Percentiles rank a stretch among this genome's conserved stretches.
These are phyloP conservation scores for Meganola albula DNA, from an alignment of 2,888 invertebrate genomes.

Conservation along the genomic window DNA sequence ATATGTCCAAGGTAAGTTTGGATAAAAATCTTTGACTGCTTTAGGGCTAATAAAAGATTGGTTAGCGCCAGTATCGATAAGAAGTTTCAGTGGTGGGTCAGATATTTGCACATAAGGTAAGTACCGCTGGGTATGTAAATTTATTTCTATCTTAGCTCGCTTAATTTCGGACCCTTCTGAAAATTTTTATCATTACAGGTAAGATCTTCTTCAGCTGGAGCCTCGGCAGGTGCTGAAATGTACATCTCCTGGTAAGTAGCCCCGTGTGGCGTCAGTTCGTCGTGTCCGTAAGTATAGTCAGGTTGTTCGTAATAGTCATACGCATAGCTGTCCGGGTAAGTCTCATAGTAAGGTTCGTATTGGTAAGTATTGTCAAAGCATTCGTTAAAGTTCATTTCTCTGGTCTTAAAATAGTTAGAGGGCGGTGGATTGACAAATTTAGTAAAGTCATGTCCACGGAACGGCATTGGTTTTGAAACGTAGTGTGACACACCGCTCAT, in stretches of 20 bases:
- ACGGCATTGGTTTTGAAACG: conserved; percentile 7
- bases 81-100: conserved; percentile 22
- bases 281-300: too few species aligned
- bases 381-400: conserved; percentile 21
- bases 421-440: conserved; percentile 20
- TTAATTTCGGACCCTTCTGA: conserved; percentile 8
- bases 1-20: conserved; percentile 9
- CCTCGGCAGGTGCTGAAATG: not conserved
- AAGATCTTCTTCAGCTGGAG: not conserved
- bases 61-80: conserved; percentile 28
- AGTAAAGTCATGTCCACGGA: conserved; percentile 13
- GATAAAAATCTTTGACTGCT: conserved; percentile 14
- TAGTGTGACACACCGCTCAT: conserved; percentile 15
- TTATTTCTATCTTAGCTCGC: conserved; percentile 24
- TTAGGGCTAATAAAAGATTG: conserved; percentile 27
- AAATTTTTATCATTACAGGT: conserved; percentile 25
- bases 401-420: conserved; percentile 18
- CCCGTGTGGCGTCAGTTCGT: not conserved
- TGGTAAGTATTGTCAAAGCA: conserved; percentile 4
- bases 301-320: conserved; percentile 7
- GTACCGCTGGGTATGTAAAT: conserved; percentile 22
- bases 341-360: conserved; percentile 7
- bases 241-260: not conserved
- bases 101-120: conserved; percentile 22
- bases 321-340: not conserved